phyloP scores from a whole-genome alignment of 2,113 vertebrate genomes.

The Taxidea taxus region DNA sequence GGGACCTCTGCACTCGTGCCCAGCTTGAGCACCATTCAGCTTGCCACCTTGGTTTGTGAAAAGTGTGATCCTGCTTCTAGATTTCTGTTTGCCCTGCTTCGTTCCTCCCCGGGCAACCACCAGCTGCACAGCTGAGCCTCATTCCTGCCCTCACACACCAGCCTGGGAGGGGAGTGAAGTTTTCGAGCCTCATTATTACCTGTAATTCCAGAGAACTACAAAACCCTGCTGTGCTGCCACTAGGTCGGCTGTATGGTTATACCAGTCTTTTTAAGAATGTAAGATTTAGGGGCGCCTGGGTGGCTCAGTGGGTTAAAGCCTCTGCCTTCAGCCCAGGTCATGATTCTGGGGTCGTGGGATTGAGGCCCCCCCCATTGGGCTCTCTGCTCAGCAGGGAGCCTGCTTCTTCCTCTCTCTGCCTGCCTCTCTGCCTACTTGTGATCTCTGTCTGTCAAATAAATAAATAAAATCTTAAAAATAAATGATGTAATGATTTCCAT shows the following conservation, averaged over 20 bases:
- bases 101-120: neutral
- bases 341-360: no score
- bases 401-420: no score
- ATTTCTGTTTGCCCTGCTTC: conserved; percentile 3
- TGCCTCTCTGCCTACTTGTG: no score
- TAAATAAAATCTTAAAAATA: no score
- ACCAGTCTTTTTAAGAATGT: neutral
- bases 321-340: no score
- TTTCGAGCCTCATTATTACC: conserved; percentile 6
- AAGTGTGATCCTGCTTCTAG: neutral
- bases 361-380: no score
- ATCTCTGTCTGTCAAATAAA: no score
- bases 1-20: neutral
- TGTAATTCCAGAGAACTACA: neutral
- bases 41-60: neutral
- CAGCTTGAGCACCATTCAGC: neutral
- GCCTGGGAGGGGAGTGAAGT: neutral
- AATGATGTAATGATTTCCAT: no score
- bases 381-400: no score
- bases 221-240: neutral
- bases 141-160: neutral
- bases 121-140: neutral
- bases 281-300: no score
- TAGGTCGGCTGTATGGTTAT: neutral
- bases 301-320: no score